Evolutionary conservation across 2,113 vertebrate genomes (phyloP).

Genomic region (Microtus ochrogaster): DNA sequence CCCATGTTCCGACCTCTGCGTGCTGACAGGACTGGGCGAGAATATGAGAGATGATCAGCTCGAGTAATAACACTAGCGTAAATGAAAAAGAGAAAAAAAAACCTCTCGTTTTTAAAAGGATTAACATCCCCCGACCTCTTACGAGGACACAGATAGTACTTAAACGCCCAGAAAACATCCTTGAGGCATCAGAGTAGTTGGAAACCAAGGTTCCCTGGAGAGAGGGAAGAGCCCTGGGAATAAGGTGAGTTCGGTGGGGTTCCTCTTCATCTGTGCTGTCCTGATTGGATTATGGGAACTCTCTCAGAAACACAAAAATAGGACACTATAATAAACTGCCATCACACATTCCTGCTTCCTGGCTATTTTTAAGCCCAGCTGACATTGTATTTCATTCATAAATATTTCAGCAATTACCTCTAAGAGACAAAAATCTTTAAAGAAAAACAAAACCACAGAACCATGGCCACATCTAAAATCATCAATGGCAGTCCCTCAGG

Average conservation of each 20-base stretch:
- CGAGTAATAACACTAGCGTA: not conserved
- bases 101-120: too few species aligned
- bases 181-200: not conserved
- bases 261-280: constrained; percentile 10
- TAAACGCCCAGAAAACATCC: not conserved
- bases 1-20: not conserved
- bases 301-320: constrained; percentile 47
- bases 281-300: constrained; percentile 60
- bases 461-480: not conserved
- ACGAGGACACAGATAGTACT: not conserved
- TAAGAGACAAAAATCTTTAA: constrained; percentile 42
- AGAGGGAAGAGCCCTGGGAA: not conserved
- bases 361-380: constrained; percentile 65
- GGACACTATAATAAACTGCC: constrained; percentile 45
- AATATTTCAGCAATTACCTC: constrained; percentile 64
- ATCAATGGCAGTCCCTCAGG: not conserved
- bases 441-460: constrained; percentile 35
- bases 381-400: constrained; percentile 64
- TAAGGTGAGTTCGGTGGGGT: not conserved
- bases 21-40: not conserved
- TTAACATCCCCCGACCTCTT: too few species aligned
- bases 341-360: constrained; percentile 17
- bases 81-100: not conserved
- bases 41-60: not conserved
- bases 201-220: not conserved